Evolutionary conservation across 2,888 invertebrate species (phyloP), one percentile per base, ranked within the genome.

Genomic region (Eristalinus sepulchralis): DNA sequence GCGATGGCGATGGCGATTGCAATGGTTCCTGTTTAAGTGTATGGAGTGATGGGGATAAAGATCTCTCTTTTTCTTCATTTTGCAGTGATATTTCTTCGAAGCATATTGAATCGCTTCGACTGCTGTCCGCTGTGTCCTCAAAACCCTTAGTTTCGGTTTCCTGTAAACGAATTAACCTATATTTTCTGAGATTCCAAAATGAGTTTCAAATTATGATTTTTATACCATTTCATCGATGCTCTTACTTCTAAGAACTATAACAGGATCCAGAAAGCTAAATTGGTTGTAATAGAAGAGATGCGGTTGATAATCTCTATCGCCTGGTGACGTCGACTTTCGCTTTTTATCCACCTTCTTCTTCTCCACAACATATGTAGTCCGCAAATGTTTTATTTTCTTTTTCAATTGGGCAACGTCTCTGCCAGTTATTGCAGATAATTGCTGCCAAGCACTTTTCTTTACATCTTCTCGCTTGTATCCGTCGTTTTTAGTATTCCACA

Each of bases 401-500:
- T 66, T 34, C 5, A 71, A 2, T 11, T 71, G 60, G 1, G 8
- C 11, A 10, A 71, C 33, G 24, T 10, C 6, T 62, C 39, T 62
- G 9, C 71, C 47, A 6, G 1, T 11, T 13, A 31, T 34, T 5
- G 53, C 31, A 0, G 88, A 71, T 36, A 89, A 73, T 47, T 83
- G 75, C 34, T 62, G 20, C 88, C 88, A 89, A 0, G 88, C 86
- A 39, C 70, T 82, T 59, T 76, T 77, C 8, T 80, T 88, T 13
- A 68, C 20, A 17, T 85, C 87, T 6, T 13, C 39, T 20, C 83
- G 63, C 36, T 87, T 89, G 63, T 88, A 89, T 53, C 88, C 78
- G 8, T 70, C 68, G 70, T 75, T 57, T 13, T 68, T 33, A 33
- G 34, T 64, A 67, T 89, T 88, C 88, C 88, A 89, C 9, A 89